Percentiles rank a stretch among this genome's conserved stretches.
Evolutionary conservation across 2,888 invertebrate species (phyloP).

Genomic region (Stenodera caucasica): DNA sequence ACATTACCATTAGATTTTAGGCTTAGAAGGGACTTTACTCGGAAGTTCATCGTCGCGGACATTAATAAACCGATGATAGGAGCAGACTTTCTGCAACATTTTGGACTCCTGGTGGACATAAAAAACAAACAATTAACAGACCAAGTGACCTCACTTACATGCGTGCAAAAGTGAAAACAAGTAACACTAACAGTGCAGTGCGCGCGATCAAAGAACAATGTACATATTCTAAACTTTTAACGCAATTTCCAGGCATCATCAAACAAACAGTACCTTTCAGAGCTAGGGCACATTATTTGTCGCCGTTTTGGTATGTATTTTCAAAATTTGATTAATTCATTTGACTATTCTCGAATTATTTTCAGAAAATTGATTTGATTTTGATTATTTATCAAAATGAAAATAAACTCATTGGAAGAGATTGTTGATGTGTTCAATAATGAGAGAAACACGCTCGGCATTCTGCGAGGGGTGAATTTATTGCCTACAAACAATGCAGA

Average conservation of each 20-base stretch:
- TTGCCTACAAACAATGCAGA: too few relatives aligned
- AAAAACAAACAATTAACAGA: slow-evolving; percentile 3
- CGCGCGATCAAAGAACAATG: background rate
- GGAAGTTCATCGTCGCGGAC: slow-evolving; percentile 11
- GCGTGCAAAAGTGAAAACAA: background rate
- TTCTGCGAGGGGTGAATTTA: too few relatives aligned
- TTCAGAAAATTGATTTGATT: too few relatives aligned
- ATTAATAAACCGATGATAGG: slow-evolving; percentile 12
- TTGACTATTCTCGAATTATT: too few relatives aligned
- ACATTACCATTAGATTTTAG: slow-evolving; percentile 2
- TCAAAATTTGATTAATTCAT: too few relatives aligned
- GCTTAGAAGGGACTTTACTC: slow-evolving; percentile 8
- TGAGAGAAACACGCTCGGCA: too few relatives aligned
- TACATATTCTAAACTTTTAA: slow-evolving; percentile 7
- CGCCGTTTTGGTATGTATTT: too few relatives aligned
- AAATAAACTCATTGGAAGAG: too few relatives aligned
- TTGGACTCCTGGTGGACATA: slow-evolving; percentile 1
- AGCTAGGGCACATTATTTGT: too few relatives aligned
- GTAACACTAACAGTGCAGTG: background rate
- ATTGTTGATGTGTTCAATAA: too few relatives aligned
- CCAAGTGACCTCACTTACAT: background rate
- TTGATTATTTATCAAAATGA: too few relatives aligned
- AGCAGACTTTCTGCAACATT: slow-evolving; percentile 12
- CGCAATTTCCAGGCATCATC: slow-evolving; percentile 14
- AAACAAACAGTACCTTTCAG: too few relatives aligned